Evolutionary conservation across 2,113 vertebrate species (phyloP).

Genomic region (Phylloscopus whistleri): DNA sequence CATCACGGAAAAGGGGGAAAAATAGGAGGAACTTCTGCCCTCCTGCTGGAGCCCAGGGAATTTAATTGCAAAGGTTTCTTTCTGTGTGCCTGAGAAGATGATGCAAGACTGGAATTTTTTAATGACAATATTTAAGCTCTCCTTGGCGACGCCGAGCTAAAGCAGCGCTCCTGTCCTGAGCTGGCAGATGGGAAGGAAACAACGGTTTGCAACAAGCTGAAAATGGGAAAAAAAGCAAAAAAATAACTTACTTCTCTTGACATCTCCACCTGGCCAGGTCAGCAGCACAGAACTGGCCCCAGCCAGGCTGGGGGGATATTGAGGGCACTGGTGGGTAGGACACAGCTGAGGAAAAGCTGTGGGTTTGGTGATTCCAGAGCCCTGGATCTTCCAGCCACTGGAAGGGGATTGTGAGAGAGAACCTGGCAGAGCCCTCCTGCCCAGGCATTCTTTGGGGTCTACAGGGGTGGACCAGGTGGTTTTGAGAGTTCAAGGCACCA

Average conservation of each 20-base stretch:
- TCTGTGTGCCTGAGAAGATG: neutral
- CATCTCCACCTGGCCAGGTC: neutral
- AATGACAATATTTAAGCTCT: neutral
- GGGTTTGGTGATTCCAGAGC: slow-evolving; percentile 6
- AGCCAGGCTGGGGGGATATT: neutral
- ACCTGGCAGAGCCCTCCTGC: neutral
- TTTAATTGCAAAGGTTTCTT: slow-evolving; percentile 18
- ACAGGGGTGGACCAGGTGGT: slow-evolving; percentile 39
- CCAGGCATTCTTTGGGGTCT: neutral
- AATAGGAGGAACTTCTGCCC: neutral
- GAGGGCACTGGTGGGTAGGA: neutral
- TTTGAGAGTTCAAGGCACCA: neutral
- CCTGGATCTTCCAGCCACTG: slow-evolving; percentile 49
- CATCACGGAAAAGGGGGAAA: neutral
- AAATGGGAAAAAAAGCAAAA: neutral
- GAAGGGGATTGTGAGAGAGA: neutral
- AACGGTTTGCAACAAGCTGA: rapidly evolving
- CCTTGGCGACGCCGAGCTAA: neutral
- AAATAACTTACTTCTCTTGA: neutral
- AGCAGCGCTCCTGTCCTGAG: neutral
- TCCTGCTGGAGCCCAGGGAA: neutral
- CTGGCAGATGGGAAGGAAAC: neutral
- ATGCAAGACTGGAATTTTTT: neutral
- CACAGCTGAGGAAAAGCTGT: neutral
- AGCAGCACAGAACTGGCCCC: neutral